Percentiles rank a stretch among this genome's conserved stretches.
Evolutionary conservation across 1,140 invertebrate species (phyloP).

Genomic region (Zaprionus tsacasi): DNA sequence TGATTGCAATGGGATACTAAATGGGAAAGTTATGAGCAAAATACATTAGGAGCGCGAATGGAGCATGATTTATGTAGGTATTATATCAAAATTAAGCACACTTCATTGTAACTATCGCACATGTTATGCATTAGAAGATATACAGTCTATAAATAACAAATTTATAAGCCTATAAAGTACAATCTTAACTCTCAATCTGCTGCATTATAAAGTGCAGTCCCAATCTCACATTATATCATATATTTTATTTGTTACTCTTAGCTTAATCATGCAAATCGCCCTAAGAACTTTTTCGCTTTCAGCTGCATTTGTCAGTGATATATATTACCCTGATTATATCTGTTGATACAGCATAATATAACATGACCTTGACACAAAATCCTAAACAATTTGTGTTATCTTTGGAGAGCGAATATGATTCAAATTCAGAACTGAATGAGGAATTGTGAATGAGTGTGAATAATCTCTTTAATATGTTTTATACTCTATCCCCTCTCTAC

Average conservation of each 20-base stretch:
- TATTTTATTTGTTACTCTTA: not conserved
- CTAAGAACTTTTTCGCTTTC: not conserved
- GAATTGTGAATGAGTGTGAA: not conserved
- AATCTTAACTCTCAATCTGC: no score
- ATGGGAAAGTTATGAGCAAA: no score
- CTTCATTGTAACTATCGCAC: no score
- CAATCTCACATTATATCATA: not conserved
- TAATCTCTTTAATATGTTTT: constrained; percentile 26
- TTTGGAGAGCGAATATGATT: constrained; percentile 15
- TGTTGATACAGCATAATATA: not conserved
- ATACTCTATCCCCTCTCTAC: not conserved
- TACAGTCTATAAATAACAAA: no score
- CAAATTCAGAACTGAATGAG: constrained; percentile 29
- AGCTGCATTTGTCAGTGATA: not conserved
- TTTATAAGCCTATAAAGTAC: no score
- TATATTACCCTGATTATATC: not conserved
- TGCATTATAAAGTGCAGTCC: no score
- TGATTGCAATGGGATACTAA: no score
- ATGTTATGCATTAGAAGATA: no score
- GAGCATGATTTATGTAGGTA: no score
- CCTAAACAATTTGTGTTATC: constrained; percentile 1
- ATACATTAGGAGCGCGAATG: no score
- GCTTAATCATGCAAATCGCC: not conserved
- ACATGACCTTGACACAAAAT: not conserved
- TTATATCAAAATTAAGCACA: no score